Evolutionary conservation across 1,140 invertebrate species (phyloP).

Genomic region (Mylabris phalerata): DNA sequence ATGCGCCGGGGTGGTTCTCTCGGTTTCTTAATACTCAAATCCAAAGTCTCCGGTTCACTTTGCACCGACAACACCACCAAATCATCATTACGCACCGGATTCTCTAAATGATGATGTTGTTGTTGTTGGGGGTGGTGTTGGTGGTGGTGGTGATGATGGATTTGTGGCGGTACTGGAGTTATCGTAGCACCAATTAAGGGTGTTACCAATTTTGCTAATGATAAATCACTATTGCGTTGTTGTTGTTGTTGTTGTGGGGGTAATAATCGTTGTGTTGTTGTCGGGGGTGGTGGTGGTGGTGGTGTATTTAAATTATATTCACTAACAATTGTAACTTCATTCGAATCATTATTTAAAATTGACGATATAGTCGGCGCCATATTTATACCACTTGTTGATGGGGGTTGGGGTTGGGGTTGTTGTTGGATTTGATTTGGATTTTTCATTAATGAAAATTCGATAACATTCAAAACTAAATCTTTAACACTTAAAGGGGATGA

Average conservation of each 20-base stretch:
- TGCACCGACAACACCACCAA: slow-evolving; percentile 58
- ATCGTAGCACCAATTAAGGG: slow-evolving; percentile 59
- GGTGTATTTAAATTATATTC: slow-evolving; percentile 54
- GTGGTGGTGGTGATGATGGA: slow-evolving; percentile 15
- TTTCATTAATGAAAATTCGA: slow-evolving; percentile 65
- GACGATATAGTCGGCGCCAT: slow-evolving; percentile 59
- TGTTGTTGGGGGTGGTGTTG: slow-evolving; percentile 20
- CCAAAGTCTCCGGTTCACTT: slow-evolving; percentile 60
- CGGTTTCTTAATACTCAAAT: slow-evolving; percentile 75
- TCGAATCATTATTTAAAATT: slow-evolving; percentile 53
- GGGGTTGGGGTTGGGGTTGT: slow-evolving; percentile 6
- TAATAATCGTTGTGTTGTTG: slow-evolving; percentile 19
- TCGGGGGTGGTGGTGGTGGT: slow-evolving; percentile 24
- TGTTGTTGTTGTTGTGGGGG: slow-evolving; percentile 23
- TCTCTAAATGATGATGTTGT: slow-evolving; percentile 20
- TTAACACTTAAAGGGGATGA: slow-evolving; percentile 59
- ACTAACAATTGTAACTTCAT: slow-evolving; percentile 46
- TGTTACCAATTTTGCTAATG: slow-evolving; percentile 38
- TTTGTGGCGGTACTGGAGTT: slow-evolving; percentile 46
- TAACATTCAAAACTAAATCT: slow-evolving; percentile 68
- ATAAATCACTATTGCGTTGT: slow-evolving; percentile 39
- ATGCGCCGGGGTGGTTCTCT: slow-evolving; percentile 49
- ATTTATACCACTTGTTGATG: slow-evolving; percentile 38
- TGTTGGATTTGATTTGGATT: slow-evolving; percentile 41
- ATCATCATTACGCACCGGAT: slow-evolving; percentile 43